Evolutionary conservation across 2,888 invertebrate genomes (phyloP), one percentile per base, ranked within the genome.

Genomic region (Habrosyne pyritoides): DNA sequence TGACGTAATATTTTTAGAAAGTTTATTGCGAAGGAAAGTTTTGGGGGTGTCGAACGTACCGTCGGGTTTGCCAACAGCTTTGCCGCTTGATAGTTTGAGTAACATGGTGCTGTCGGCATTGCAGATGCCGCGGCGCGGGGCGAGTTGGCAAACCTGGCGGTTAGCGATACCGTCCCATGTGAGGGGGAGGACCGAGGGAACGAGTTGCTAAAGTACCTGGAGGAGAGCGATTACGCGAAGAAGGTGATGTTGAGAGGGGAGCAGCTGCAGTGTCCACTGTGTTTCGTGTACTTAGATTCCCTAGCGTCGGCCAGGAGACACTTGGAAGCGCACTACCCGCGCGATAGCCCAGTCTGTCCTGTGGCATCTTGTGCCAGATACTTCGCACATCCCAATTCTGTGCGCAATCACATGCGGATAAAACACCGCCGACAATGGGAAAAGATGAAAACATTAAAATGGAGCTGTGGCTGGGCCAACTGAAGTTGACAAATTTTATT

Each of bases 311-410:
- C 95, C 85, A 94, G 96, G 60, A 94, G 94, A 53, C 97, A 97
- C 88, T 94, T 97, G 75, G 96, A 95, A 81, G 94, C 95, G 69
- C 97, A 97, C 91, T 97, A 97, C 93, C 97, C 97, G 61, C 94
- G 96, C 75, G 97, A 97, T 91, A 96, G 96, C 83, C 96, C 96
- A 66, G 94, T 95, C 65, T 97, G 97, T 89, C 97, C 97, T 46
- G 97, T 97, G 55, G 89, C 94, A 57, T 93, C 94, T 66, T 97
- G 97, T 87, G 95, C 95, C 54, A 94, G 96, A 64, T 93, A 93
- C 69, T 97, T 97, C 87, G 94, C 96, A 61, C 97, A 97, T 88
- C 97, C 97, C 62, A 97, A 97, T 91, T 97, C 97, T 57, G 97
- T 97, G 69, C 94, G 97, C 75, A 97, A 97, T 92, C 97, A 97